Percentiles rank a stretch among this genome's conserved stretches.
These are phyloP conservation scores for Malthinus flaveolus DNA, from an alignment of 2,888 invertebrate genomes.

Conservation along the genomic window DNA sequence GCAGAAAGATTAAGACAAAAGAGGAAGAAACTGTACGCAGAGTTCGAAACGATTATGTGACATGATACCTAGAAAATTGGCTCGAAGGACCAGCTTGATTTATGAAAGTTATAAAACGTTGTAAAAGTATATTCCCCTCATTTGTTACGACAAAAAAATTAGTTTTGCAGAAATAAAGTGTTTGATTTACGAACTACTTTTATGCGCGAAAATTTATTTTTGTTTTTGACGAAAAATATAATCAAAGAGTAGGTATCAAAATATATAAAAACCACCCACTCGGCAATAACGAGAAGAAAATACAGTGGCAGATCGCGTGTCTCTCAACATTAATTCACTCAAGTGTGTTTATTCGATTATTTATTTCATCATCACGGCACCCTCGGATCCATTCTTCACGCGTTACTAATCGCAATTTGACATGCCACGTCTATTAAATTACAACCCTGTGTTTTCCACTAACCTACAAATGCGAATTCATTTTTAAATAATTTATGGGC, in stretches of 20 bases:
- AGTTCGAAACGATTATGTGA: too few species aligned
- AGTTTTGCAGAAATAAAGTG: too few species aligned
- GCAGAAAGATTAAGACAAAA: too few species aligned
- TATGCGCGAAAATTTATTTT: not conserved
- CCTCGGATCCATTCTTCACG: conserved; percentile 48
- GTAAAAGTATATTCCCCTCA: too few species aligned
- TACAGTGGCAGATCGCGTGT: conserved; percentile 48
- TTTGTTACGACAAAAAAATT: too few species aligned
- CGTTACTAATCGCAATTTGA: conserved; percentile 54
- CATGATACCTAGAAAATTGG: too few species aligned
- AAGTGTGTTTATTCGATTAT: conserved; percentile 54
- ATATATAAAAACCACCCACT: conserved; percentile 53
- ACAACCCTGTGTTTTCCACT: conserved; percentile 24
- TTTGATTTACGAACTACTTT: too few species aligned
- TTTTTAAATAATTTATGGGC: not conserved
- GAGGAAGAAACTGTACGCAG: too few species aligned
- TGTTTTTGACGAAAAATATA: conserved; percentile 16
- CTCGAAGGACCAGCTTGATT: too few species aligned
- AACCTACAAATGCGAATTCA: conserved; percentile 9
- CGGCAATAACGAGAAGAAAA: conserved; percentile 60
- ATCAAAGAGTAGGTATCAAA: conserved; percentile 13
- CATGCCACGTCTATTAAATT: conserved; percentile 52
- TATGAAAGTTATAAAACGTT: too few species aligned
- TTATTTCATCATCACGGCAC: conserved; percentile 50
- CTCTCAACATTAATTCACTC: conserved; percentile 49